Evolutionary conservation across 2,797 vertebrate species (phyloP).

Genomic region (Pitangus sulphuratus): DNA sequence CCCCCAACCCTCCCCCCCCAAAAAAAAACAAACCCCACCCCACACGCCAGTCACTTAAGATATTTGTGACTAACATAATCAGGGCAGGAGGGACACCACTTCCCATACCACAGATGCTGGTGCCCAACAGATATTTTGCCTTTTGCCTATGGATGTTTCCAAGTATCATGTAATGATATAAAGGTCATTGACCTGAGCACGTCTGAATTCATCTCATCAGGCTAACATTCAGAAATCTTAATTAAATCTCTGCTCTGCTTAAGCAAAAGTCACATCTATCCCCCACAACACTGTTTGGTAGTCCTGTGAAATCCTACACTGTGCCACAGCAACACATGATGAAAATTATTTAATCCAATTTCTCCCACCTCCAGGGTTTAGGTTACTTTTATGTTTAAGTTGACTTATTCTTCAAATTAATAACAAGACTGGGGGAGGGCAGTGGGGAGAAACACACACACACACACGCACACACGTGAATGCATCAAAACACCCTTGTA

Average conservation of each 20-base stretch:
- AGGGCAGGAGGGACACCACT: neutral
- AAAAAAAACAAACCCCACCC: too few species aligned
- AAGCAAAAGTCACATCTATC: neutral
- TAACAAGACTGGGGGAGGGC: neutral
- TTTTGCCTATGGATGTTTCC: neutral
- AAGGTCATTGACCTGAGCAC: neutral
- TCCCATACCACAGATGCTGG: neutral
- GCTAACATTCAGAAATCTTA: neutral
- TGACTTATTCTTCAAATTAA: neutral
- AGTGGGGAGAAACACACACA: too few species aligned
- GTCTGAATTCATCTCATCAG: neutral
- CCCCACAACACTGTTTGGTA: neutral
- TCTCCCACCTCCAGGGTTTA: neutral
- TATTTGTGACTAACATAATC: neutral
- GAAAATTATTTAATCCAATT: neutral
- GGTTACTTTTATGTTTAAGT: neutral
- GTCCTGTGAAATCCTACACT: neutral
- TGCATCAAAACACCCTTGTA: neutral
- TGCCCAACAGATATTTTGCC: neutral
- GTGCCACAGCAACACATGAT: neutral
- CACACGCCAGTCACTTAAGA: neutral
- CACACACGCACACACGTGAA: too few species aligned
- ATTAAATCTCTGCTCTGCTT: neutral
- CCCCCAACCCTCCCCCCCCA: too few species aligned
- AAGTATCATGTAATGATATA: neutral